Conservation (phyloP, 2,888 invertebrate species). For the Nomada fucata region DNA sequence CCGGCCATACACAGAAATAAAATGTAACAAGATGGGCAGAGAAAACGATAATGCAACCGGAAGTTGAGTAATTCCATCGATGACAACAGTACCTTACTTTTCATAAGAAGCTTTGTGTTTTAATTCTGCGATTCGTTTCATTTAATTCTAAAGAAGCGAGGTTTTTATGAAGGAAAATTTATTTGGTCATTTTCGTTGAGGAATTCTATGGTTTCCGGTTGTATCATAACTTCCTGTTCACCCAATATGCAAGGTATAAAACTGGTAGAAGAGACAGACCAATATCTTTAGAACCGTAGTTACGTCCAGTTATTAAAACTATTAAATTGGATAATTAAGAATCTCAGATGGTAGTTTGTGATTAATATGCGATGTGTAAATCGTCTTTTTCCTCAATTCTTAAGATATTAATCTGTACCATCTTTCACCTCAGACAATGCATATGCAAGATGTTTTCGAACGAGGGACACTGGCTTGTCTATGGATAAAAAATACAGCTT, state of each 20-base stretch:
- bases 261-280: conserved; percentile 5
- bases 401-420: conserved; percentile 1
- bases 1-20: conserved; percentile 36
- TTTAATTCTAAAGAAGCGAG: background rate
- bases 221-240: conserved; percentile 19
- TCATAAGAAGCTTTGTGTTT: background rate
- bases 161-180: background rate
- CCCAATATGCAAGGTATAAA: conserved; percentile 10
- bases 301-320: background rate
- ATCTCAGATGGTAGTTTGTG: too few species aligned
- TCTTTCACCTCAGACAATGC: conserved; percentile 25
- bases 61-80: background rate
- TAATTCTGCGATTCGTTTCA: too few species aligned
- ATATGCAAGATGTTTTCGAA: conserved; percentile 1
- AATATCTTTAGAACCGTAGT: conserved; percentile 9
- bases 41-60: background rate
- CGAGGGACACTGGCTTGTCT: conserved; percentile 6
- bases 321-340: too few species aligned
- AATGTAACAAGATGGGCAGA: conserved; percentile 1
- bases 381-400: background rate
- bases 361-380: too few species aligned
- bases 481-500: conserved; percentile 3
- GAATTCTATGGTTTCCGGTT: background rate
- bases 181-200: background rate
- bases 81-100: background rate